Evolutionary conservation across 2,888 invertebrate species (phyloP), one percentile per base, ranked within the genome.

Genomic region (Minunthozetes semirufus): DNA sequence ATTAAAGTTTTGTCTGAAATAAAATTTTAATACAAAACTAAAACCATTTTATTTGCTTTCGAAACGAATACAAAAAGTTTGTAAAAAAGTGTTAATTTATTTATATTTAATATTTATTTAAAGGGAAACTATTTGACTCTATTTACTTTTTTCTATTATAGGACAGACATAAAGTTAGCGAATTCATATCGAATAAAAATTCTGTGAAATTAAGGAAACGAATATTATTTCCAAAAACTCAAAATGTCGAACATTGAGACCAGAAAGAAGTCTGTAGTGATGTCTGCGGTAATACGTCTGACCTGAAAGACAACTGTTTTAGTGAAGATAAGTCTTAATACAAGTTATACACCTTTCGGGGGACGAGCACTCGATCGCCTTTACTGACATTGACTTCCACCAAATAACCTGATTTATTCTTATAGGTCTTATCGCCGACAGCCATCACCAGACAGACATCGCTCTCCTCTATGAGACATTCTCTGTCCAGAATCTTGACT

Each of bases 161-260:
- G 22, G 27, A 9, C 27, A 27, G 19, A 33, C 33, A n/a, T 33
- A 33, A 5, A 59, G 59, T 59, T 59, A 27, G 4, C 2, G 6
- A 50, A 50, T 50, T n/a, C n/a, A n/a, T n/a, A n/a, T n/a, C 13
- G 48, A 48, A 13, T n/a, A 56, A 56, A 56, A 56, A 11, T 56
- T 19, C 11, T 56, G 9, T 27, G 3, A 13, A 59, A 11, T 56
- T 5, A 22, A 53, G 19, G 13, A 17, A 59, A 38, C 17, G 3
- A n/a, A 38, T n/a, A 19, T 68, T 68, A 68, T n/a, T 68, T 68
- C 68, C 68, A 68, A 17, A 68, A 68, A 68, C 68, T 68, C 8
- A 68, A 22, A 42, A 68, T 68, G 46, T 68, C 68, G 22, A 68
- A 68, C 68, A 68, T 68, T 22, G 42, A 42, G 46, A 68, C 68